Evolutionary conservation across 2,113 vertebrate genomes (phyloP).

Genomic region (Salvelinus fontinalis): DNA sequence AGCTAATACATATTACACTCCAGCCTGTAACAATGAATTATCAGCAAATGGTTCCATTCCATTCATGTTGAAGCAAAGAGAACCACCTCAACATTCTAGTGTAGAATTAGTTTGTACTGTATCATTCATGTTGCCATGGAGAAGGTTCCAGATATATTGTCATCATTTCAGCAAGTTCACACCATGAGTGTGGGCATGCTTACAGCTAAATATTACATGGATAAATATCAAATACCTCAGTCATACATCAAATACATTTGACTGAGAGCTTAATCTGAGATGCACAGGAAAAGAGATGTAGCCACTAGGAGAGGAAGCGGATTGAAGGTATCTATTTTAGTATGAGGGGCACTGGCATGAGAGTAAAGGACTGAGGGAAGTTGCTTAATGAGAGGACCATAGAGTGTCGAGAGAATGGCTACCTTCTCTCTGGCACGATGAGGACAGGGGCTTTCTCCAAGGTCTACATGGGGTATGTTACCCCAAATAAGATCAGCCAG

Average conservation of each 20-base stretch:
- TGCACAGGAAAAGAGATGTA: neutral
- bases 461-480: conserved; percentile 55
- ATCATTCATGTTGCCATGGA: neutral
- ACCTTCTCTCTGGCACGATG: conserved; percentile 57
- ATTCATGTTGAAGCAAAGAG: too few relatives aligned
- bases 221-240: neutral
- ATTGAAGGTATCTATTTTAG: neutral
- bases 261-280: neutral
- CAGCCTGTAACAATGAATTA: too few relatives aligned
- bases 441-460: conserved; percentile 61
- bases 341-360: neutral
- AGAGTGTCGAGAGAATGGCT: conserved; percentile 49
- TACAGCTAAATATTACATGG: neutral
- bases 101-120: neutral
- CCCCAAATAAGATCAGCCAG: conserved; percentile 26
- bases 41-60: too few relatives aligned
- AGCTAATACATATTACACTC: too few relatives aligned
- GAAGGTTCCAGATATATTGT: neutral
- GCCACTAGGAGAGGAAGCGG: neutral
- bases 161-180: neutral
- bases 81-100: neutral
- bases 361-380: neutral
- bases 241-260: neutral
- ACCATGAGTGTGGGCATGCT: neutral
- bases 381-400: conserved; percentile 23